Evolutionary conservation across 2,797 vertebrate genomes (phyloP), one percentile per base, ranked within the genome.

Genomic region (Rhinophrynus dorsalis): DNA sequence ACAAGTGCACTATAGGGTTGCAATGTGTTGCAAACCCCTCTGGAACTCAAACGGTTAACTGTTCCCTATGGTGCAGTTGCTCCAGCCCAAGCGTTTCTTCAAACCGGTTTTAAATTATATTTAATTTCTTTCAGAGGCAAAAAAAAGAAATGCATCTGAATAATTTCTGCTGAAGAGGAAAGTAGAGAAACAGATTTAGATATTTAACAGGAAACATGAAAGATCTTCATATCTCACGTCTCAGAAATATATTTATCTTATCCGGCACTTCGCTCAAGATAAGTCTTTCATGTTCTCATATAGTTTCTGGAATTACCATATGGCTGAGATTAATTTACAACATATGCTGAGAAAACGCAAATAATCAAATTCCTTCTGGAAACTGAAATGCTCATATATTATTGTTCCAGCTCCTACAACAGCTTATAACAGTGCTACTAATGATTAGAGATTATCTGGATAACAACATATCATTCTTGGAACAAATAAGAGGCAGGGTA

Each of bases 261-360:
- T 44, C 23, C 9, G n/a, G 40, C 40, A 37, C 8, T 38, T 20
- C 6, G 20, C 21, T 33, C 30, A 56, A 37, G 18, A 23, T 30
- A 56, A 13, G 30, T 23, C 20, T 58, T 40, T 56, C 10, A 56
- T 37, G 13, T 15, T 20, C 18, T 55, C 27, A 55, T 12, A 20
- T 3, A 55, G 6, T 23, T 4, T 23, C 32, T 56, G 32, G 32
- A 56, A 33, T 37, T 23, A 35, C 54, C 30, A 56, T 56, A 56
- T 37, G 29, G 55, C 35, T 23, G 17, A 40, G 33, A 24, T 40
- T 58, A 58, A 58, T 58, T 11, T 58, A 6, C 13, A 58, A n/a
- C 35, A 42, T 56, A 37, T 56, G 54, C 26, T 56, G 17, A 7
- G 32, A 35, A 38, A 56, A 48, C 5, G 12, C 44, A 48, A 56